Conservation (phyloP, 2,113 vertebrate genomes). For the Hymenochirus boettgeri region DNA sequence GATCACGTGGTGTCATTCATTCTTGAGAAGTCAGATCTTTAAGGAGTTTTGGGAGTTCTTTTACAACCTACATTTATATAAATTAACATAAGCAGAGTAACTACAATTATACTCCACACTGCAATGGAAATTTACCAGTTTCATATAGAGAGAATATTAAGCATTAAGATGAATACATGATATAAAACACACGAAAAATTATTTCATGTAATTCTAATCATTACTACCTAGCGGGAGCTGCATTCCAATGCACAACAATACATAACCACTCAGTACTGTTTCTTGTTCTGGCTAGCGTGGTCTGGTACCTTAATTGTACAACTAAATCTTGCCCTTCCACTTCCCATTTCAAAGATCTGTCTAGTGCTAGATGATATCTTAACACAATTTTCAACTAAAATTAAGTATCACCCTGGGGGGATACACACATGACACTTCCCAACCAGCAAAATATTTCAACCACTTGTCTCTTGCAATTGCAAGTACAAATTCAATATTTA, state of each 20-base stretch:
- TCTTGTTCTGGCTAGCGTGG: no score
- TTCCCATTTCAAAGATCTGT: no score
- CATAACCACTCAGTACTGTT: no score
- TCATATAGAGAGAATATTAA: constrained; percentile 5
- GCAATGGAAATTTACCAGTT: background rate
- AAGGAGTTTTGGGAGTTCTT: constrained; percentile 3
- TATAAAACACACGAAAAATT: constrained; percentile 13
- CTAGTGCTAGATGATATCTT: no score
- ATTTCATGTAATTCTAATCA: constrained; percentile 17
- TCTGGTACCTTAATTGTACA: no score
- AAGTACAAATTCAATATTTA: no score
- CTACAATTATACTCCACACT: background rate
- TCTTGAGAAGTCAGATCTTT: constrained; percentile 15
- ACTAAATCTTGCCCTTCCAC: no score
- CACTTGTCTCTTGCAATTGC: no score
- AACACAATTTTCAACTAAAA: no score
- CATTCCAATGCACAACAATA: constrained; percentile 23
- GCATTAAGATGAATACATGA: background rate
- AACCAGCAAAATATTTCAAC: no score
- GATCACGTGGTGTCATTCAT: constrained; percentile 19
- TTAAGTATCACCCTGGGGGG: no score
- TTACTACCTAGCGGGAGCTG: constrained; percentile 12
- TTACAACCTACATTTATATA: background rate
- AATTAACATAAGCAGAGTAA: background rate
- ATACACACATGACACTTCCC: no score